These are phyloP conservation scores for Sebastes vulpes DNA, from an alignment of 2,797 vertebrate species.

Conservation along the genomic window DNA sequence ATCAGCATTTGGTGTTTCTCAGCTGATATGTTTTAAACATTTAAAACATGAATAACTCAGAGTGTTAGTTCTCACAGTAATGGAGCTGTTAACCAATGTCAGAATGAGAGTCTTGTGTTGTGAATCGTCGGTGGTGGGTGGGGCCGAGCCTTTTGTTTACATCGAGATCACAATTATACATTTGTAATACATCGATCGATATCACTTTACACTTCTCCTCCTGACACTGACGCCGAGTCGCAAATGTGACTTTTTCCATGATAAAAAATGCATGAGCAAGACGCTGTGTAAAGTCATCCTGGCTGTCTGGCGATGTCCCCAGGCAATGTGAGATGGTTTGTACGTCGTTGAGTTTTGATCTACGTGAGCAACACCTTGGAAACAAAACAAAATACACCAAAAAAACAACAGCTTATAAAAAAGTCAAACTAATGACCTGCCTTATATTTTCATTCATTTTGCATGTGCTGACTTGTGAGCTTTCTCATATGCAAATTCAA, in stretches of 20 bases:
- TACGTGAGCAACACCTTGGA: constrained; percentile 19
- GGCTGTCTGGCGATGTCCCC: constrained; percentile 28
- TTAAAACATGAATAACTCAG: neutral
- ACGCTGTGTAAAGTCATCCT: constrained; percentile 23
- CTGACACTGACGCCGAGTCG: neutral
- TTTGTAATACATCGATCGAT: neutral
- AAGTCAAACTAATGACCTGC: neutral
- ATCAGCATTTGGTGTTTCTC: neutral
- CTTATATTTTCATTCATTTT: constrained; percentile 30
- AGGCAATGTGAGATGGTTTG: neutral
- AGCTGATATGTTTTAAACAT: neutral
- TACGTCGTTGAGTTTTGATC: constrained; percentile 2
- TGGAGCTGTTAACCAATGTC: neutral
- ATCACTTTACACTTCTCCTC: constrained; percentile 12
- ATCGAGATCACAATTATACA: neutral
- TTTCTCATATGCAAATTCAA: constrained; percentile 13
- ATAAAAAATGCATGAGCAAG: constrained; percentile 67
- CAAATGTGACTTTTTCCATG: constrained; percentile 70
- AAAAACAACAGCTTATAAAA: neutral
- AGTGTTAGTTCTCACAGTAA: neutral
- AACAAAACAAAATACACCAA: constrained; percentile 27
- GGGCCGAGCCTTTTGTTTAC: constrained; percentile 6
- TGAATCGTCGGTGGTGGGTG: neutral
- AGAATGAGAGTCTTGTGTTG: neutral
- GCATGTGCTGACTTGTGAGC: constrained; percentile 3